Evolutionary conservation across 2,888 invertebrate genomes (phyloP), one percentile per base, ranked within the genome.

Genomic region (Lamellibrachia satsuma): DNA sequence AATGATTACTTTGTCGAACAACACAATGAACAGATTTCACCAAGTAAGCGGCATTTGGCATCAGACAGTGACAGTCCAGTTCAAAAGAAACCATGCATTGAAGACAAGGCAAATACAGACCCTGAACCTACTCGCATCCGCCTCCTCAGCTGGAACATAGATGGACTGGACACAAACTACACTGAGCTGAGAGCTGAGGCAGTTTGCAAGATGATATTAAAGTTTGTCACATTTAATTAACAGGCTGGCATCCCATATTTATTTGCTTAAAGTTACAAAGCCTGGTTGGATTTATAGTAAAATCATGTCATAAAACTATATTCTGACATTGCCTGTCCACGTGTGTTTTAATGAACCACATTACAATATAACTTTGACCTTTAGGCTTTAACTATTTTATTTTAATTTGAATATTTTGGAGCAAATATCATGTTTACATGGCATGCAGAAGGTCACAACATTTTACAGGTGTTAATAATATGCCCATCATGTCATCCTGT

Each of bases 71-170:
- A 75, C 75, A 75, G 75, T 75, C 75, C 75, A 22, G 75, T n/a
- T 75, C 15, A 75, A 75, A 75, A 75, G 75, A 75, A 15, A 22
- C 75, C 15, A 75, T 75, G 75, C 75, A 15, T 75, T 75, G 75
- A 75, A 75, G 75, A 75, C 75, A 75, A 75, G n/a, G 22, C 75
- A 75, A 52, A 60, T 15, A 22, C 75, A 75, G 94, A 93, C 90
- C 92, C 92, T n/a, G 93, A 94, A 92, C 96, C 96, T 9, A 95
- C 96, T 91, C 94, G 95, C 11, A 95, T 96, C 92, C 96, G 97
- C 51, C 94, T 97, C 11, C 95, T 97, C 55, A 97, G 97, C 7
- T 97, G 97, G 97, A 97, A 97, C 95, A 96, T 97, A 92, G 97
- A 97, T 96, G 97, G 97, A 2, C 95, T 97, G 8, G 97, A 97